Percentiles rank a stretch among this genome's conserved stretches.
phyloP scores from a whole-genome alignment of 2,797 vertebrate genomes.

The Tarsius wallacei region DNA sequence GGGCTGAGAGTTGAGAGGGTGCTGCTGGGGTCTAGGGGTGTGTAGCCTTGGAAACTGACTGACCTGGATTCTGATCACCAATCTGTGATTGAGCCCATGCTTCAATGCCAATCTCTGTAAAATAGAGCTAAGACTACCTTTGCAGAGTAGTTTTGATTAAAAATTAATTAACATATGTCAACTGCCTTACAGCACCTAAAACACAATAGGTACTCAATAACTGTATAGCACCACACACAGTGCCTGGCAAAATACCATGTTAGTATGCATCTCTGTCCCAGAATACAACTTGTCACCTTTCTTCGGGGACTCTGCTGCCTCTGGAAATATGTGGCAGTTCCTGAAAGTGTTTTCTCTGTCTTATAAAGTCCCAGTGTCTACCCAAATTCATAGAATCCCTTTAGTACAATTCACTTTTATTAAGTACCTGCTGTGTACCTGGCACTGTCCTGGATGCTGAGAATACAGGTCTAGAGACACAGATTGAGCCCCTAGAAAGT shows the following conservation, averaged over 20 bases:
- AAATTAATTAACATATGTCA: background rate
- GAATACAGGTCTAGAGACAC: background rate
- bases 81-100: background rate
- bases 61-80: background rate
- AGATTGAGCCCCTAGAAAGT: background rate
- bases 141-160: background rate
- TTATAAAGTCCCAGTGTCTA: background rate
- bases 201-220: background rate
- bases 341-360: background rate
- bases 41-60: background rate
- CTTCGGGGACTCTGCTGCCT: background rate
- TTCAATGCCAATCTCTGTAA: background rate
- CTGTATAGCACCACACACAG: too few relatives aligned
- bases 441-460: background rate
- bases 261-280: background rate
- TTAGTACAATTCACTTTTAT: background rate
- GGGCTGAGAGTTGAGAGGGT: too few relatives aligned
- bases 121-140: background rate
- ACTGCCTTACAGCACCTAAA: background rate
- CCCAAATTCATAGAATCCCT: background rate
- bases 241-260: background rate
- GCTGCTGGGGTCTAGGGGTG: background rate
- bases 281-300: background rate
- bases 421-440: background rate
- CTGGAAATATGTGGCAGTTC: background rate